Percentiles rank a stretch among this genome's conserved stretches.
Conservation (phyloP, 1,140 invertebrate genomes). For the Triops cancriformis region DNA sequence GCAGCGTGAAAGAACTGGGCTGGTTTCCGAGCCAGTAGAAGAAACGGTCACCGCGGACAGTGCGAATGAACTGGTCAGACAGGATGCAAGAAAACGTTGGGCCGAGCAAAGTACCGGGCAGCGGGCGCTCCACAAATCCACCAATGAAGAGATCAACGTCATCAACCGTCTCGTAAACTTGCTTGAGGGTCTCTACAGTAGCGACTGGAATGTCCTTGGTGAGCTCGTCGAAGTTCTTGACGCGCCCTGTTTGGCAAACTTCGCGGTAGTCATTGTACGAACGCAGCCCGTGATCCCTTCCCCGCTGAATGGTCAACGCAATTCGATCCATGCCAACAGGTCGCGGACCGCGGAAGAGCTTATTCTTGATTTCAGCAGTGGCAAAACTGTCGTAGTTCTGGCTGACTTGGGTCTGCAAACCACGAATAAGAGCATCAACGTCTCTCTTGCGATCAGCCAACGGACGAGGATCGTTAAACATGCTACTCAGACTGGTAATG, state of each 20-base stretch:
- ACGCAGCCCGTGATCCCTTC: conserved; percentile 56
- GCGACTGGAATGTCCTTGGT: neutral
- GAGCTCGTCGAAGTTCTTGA: neutral
- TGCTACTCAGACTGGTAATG: conserved; percentile 29
- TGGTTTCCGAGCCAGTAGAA: conserved; percentile 48
- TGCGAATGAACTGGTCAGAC: conserved; percentile 43
- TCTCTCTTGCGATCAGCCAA: conserved; percentile 29
- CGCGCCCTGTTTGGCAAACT: conserved; percentile 31
- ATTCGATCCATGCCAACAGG: conserved; percentile 63
- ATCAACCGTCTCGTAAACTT: conserved; percentile 58
- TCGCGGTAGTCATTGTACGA: conserved; percentile 33
- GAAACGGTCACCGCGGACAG: conserved; percentile 44
- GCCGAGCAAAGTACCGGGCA: conserved; percentile 43
- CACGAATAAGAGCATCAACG: conserved; percentile 32
- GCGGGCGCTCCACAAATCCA: conserved; percentile 45
- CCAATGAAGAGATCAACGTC: conserved; percentile 85
- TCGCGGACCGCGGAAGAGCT: neutral
- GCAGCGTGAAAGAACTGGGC: conserved; percentile 41
- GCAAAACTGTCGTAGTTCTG: conserved; percentile 27
- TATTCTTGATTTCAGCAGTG: neutral
- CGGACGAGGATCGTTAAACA: conserved; percentile 32
- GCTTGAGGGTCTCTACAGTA: conserved; percentile 52
- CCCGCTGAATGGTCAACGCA: conserved; percentile 70
- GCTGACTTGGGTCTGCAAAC: conserved; percentile 25
- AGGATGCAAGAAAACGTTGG: conserved; percentile 50